phyloP scores from a whole-genome alignment of 2,113 vertebrate genomes.

The Rutilus rutilus region DNA sequence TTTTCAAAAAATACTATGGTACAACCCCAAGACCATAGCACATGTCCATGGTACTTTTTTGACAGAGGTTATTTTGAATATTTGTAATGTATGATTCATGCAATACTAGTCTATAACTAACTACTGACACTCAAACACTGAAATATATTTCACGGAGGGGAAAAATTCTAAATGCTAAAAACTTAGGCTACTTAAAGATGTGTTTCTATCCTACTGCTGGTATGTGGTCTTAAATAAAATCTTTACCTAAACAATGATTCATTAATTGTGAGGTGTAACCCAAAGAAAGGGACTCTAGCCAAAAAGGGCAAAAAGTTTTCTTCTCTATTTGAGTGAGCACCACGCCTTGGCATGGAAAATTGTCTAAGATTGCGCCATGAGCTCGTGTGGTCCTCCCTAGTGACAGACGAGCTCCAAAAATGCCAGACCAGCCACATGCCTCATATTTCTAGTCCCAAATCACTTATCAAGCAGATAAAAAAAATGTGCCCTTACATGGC shows the following conservation, averaged over 20 bases:
- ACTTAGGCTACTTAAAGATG: neutral
- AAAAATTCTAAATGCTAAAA: too few species aligned
- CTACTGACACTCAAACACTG: neutral
- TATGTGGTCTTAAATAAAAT: conserved; percentile 2
- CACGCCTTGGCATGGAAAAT: conserved; percentile 36
- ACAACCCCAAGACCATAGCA: neutral
- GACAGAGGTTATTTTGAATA: neutral
- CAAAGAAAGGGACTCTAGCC: neutral
- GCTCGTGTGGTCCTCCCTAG: neutral
- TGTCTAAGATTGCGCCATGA: conserved; percentile 27
- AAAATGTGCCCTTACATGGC: neutral
- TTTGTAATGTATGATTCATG: neutral
- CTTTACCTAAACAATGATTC: conserved; percentile 16
- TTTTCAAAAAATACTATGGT: neutral
- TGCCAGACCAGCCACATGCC: neutral
- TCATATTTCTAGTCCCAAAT: conserved; percentile 26
- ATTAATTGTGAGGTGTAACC: conserved; percentile 12
- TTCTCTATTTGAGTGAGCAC: conserved; percentile 6
- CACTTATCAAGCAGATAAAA: neutral
- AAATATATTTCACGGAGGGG: neutral
- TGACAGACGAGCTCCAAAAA: conserved; percentile 2
- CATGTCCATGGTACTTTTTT: neutral
- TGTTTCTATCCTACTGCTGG: neutral
- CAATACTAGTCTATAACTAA: neutral
- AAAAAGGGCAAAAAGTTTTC: neutral